Evolutionary conservation across 1,140 invertebrate genomes (phyloP).

Genomic region (Eumeta japonica): DNA sequence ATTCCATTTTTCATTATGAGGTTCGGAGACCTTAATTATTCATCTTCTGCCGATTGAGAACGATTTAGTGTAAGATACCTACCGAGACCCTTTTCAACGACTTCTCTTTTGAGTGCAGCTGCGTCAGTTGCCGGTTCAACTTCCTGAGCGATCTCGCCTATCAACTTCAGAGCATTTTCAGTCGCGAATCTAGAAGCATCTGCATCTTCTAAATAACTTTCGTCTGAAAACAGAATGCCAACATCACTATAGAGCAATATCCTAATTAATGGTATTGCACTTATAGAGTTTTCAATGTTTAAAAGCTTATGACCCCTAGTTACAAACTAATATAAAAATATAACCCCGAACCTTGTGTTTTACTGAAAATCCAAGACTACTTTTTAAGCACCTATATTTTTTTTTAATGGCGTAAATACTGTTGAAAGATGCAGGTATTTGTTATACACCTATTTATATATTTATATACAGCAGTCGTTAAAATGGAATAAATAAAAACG

Average conservation of each 20-base stretch:
- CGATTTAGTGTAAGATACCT: constrained; percentile 5
- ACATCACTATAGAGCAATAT: neutral
- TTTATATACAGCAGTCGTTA: no score
- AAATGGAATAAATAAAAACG: no score
- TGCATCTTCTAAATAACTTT: constrained; percentile 22
- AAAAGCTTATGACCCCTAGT: no score
- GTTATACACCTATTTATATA: no score
- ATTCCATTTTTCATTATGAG: no score
- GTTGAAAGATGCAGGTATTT: no score
- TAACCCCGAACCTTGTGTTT: neutral
- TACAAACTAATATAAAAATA: neutral
- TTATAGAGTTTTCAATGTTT: constrained; percentile 35
- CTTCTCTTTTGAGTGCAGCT: constrained; percentile 12
- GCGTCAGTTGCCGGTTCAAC: constrained; percentile 9
- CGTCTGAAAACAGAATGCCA: neutral
- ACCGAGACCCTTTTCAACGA: constrained; percentile 37
- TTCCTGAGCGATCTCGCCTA: constrained; percentile 34
- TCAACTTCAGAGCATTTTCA: constrained; percentile 30
- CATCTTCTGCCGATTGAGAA: no score
- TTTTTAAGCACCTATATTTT: no score
- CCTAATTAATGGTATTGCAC: neutral
- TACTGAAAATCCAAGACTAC: neutral
- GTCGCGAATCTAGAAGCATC: constrained; percentile 37
- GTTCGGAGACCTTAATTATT: no score
- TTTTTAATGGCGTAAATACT: no score